phyloP scores from a whole-genome alignment of 1,140 invertebrate genomes.

The Leptonema lineaticorne region DNA sequence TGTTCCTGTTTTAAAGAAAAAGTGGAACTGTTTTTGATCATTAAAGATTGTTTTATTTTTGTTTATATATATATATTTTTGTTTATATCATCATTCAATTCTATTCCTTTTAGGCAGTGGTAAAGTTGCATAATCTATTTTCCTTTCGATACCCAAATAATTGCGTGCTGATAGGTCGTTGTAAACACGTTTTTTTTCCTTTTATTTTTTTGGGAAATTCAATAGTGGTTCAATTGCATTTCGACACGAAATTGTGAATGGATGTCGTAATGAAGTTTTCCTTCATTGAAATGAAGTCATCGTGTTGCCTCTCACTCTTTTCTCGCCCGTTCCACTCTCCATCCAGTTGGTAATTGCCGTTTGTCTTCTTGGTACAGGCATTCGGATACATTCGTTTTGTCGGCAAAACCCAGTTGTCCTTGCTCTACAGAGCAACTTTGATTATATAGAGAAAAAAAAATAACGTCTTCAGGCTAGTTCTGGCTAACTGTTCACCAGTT shows the following conservation, averaged over 20 bases:
- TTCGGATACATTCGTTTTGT: not conserved
- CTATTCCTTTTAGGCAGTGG: no score
- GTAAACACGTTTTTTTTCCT: not conserved
- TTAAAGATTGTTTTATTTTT: no score
- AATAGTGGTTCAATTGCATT: not conserved
- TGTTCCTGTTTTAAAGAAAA: no score
- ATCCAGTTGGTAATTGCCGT: not conserved
- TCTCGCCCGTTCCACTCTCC: not conserved
- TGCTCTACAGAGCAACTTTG: conserved; percentile 6
- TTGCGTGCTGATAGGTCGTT: no score
- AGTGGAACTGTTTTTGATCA: no score
- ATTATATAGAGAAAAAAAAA: no score
- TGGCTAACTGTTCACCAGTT: conserved; percentile 3
- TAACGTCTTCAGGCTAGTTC: conserved; percentile 1
- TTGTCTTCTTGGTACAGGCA: not conserved
- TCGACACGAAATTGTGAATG: not conserved
- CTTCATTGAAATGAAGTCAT: not conserved
- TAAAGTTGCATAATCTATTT: no score
- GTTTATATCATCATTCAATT: no score
- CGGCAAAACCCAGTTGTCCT: conserved; percentile 11
- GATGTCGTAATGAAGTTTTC: not conserved
- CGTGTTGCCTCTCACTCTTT: not conserved
- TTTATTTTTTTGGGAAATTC: not conserved
- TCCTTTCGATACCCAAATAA: no score
- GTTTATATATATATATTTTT: no score